A percentile compares a stretch with the other conserved stretches of the same genome.
Evolutionary conservation across 1,140 invertebrate species (phyloP).

Genomic region (Polypedilum vanderplanki): DNA sequence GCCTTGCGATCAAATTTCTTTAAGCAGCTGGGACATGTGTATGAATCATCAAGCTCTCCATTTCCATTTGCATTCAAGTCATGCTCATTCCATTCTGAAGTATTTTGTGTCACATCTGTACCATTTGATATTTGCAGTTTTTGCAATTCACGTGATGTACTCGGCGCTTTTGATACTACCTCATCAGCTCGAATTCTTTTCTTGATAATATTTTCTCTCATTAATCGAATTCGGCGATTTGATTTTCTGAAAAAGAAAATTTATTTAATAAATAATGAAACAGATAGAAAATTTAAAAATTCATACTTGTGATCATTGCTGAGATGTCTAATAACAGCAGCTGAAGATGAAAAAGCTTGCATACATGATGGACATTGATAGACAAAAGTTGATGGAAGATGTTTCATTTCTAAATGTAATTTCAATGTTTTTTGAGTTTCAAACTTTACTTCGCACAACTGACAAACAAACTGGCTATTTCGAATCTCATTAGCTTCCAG

Average conservation of each 20-base stretch:
- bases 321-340: slow-evolving; percentile 65
- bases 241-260: slow-evolving; percentile 36
- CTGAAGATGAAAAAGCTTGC: slow-evolving; percentile 59
- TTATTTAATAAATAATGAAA: slow-evolving; percentile 7
- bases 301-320: slow-evolving; percentile 58
- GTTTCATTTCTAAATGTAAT: slow-evolving; percentile 60
- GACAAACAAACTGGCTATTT: not conserved
- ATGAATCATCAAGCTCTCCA: not conserved
- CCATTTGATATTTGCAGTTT: not conserved
- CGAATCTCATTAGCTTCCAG: not conserved
- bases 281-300: slow-evolving; percentile 25
- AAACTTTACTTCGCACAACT: slow-evolving; percentile 48
- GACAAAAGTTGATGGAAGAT: slow-evolving; percentile 54
- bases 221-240: slow-evolving; percentile 39
- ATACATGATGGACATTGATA: slow-evolving; percentile 62
- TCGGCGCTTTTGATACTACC: slow-evolving; percentile 36
- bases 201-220: slow-evolving; percentile 40
- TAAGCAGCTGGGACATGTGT: not conserved
- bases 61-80: not conserved
- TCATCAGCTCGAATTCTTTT: slow-evolving; percentile 39
- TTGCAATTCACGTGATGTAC: slow-evolving; percentile 34
- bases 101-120: not conserved
- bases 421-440: slow-evolving; percentile 61
- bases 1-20: slow-evolving; percentile 8
- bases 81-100: not conserved